Conservation (phyloP, 1,140 invertebrate species). For the Drosophila arizonae region DNA sequence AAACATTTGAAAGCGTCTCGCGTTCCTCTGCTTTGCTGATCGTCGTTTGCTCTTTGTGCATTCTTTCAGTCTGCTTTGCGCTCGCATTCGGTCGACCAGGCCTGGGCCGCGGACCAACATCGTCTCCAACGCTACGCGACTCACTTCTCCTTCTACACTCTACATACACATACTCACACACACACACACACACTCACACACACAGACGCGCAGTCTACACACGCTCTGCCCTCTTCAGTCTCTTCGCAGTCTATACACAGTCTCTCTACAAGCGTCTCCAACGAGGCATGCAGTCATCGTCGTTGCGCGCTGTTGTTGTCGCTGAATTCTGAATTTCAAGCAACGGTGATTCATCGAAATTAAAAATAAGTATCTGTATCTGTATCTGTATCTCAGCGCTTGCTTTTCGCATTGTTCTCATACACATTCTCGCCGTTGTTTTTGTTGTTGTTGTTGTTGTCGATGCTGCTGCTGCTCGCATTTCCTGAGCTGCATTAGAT, state of each 20-base stretch:
- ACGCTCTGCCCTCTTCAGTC: too few species aligned
- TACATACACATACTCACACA: too few species aligned
- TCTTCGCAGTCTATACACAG: too few species aligned
- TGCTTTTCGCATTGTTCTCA: slow-evolving; percentile 54
- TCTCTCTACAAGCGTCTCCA: slow-evolving; percentile 55
- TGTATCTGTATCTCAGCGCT: slow-evolving; percentile 48
- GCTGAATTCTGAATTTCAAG: slow-evolving; percentile 37
- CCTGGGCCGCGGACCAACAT: slow-evolving; percentile 24
- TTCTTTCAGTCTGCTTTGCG: slow-evolving; percentile 73
- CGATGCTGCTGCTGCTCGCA: slow-evolving; percentile 13
- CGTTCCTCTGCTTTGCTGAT: slow-evolving; percentile 54
- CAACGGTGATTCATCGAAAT: slow-evolving; percentile 78
- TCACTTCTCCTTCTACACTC: background rate
- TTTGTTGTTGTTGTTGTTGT: slow-evolving; percentile 21
- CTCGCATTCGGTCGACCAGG: slow-evolving; percentile 41
- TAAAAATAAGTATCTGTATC: slow-evolving; percentile 73
- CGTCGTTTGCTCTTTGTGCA: slow-evolving; percentile 71
- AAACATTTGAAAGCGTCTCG: slow-evolving; percentile 39
- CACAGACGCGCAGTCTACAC: too few species aligned
- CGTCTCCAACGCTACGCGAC: slow-evolving; percentile 1
- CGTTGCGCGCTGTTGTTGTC: slow-evolving; percentile 24
- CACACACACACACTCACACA: too few species aligned
- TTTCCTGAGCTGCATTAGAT: slow-evolving; percentile 41
- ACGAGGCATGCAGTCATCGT: slow-evolving; percentile 75
- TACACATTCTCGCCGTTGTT: slow-evolving; percentile 34